Base-by-base conservation (phyloP, 64 coral and sea anemone genomes). In the Montipora foliosa region DNA sequence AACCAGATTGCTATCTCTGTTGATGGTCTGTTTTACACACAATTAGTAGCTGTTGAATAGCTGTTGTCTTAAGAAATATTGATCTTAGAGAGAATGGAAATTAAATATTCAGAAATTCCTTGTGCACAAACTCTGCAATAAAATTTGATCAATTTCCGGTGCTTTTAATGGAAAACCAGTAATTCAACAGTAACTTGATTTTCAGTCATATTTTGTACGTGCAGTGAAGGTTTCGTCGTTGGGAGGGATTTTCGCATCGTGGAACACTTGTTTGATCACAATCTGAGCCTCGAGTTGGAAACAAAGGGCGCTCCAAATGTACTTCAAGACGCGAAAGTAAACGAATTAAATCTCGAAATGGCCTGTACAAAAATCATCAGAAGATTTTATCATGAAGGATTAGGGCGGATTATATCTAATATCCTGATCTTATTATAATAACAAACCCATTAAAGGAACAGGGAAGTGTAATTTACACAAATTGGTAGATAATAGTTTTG, bases 111-210 rank as follows among this genome's bases (percentile, higher is more conserved):
- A 37, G 37, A 47, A 47, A 83, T 64, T 60, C 37, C 53, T 6
- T 57, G 53, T 8, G 6, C 53, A 11, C 53, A 57, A 57, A 11
- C 67, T 25, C 67, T 84, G 4, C 62, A 47, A 44, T 72, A 86
- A 64, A 50, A 86, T 86, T 86, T n/a, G 14, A 86, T 22, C 62
- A 71, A 86, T 86, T 86, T 86, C 82, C 82, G 66, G 62, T 72
- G 29, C 48, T 8, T 47, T 86, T 24, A 86, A 47, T 6, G 16
- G 80, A 3, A 8, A 21, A 58, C 59, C 57, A 84, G 37, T 55
- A 82, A 84, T 7, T 67, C 15, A 84, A 8, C 25, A 44, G 61
- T 60, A 46, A 74, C 71, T 74, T 60, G 0, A 14, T 67, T 13
- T 76, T 76, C 12, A 76, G 12, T 13, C 5, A 11, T 67, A 16